Percentiles rank a stretch among this genome's conserved stretches.
Conservation (phyloP, 2,888 invertebrate species). For the Sphinx pinastri region DNA sequence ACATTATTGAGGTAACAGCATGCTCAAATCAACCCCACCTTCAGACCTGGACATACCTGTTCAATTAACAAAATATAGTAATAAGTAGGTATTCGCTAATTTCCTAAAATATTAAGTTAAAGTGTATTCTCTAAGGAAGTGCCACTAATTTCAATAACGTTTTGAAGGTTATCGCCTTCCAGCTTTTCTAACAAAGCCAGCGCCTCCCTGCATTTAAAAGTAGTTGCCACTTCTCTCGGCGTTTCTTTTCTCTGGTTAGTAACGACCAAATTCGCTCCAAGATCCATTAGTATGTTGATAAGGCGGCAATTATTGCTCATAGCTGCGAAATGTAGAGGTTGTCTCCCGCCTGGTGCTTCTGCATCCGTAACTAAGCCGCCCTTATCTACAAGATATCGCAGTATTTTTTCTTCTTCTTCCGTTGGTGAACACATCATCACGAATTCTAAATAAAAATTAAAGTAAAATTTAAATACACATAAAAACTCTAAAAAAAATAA, state of each 20-base stretch:
- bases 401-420: conserved; percentile 60
- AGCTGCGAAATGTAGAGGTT: conserved; percentile 79
- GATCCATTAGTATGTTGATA: conserved; percentile 57
- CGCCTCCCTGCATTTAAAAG: conserved; percentile 61
- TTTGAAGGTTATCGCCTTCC: conserved; percentile 36
- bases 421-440: conserved; percentile 70
- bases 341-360: conserved; percentile 68
- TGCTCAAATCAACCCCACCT: too few relatives aligned
- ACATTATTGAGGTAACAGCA: too few relatives aligned
- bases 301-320: conserved; percentile 72
- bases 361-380: conserved; percentile 67
- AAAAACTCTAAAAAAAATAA: too few relatives aligned
- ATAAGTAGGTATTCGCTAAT: too few relatives aligned
- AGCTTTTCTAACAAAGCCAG: conserved; percentile 45
- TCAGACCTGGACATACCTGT: too few relatives aligned
- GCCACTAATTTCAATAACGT: background rate
- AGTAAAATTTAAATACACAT: too few relatives aligned
- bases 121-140: background rate
- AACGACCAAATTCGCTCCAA: conserved; percentile 63
- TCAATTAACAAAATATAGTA: too few relatives aligned
- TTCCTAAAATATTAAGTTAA: too few relatives aligned
- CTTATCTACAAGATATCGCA: conserved; percentile 62
- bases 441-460: conserved; percentile 67
- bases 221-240: conserved; percentile 66
- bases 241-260: conserved; percentile 67